These are phyloP conservation scores for Nyctibius bracteatus DNA, from an alignment of 2,113 vertebrate genomes.

Conservation along the genomic window DNA sequence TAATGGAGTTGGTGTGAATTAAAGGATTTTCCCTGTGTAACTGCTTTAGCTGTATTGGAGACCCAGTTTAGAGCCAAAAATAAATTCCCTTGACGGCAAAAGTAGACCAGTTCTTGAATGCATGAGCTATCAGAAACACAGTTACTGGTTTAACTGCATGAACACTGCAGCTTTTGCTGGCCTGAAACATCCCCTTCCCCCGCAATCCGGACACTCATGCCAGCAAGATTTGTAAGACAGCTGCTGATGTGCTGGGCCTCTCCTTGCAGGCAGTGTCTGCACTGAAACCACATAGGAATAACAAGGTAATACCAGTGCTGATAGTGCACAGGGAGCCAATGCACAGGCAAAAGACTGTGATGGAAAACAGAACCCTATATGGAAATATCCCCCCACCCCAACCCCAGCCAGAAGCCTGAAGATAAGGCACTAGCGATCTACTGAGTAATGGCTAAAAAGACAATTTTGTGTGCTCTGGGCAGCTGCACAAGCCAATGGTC, in stretches of 20 bases:
- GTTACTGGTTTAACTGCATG: background rate
- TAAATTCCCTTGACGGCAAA: constrained; percentile 10
- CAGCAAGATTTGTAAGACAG: background rate
- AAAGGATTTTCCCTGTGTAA: constrained; percentile 20
- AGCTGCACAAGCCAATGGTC: background rate
- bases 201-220: background rate
- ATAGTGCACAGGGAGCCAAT: background rate
- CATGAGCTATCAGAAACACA: fast-evolving
- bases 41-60: background rate
- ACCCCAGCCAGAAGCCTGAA: background rate
- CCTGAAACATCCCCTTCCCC: background rate
- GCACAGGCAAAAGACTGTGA: background rate
- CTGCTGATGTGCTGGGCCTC: background rate
- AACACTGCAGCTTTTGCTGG: background rate
- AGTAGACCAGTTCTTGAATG: background rate
- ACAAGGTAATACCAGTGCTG: background rate
- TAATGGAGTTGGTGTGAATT: background rate
- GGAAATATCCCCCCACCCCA: background rate
- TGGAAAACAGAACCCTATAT: background rate
- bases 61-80: background rate
- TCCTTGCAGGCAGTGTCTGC: constrained; percentile 15
- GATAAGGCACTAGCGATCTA: background rate
- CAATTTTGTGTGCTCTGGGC: background rate
- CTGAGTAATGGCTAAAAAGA: background rate
- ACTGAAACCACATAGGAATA: background rate